These are phyloP conservation scores for Cardiocondyla obscurior DNA, from an alignment of 1,140 invertebrate species.

Conservation along the genomic window DNA sequence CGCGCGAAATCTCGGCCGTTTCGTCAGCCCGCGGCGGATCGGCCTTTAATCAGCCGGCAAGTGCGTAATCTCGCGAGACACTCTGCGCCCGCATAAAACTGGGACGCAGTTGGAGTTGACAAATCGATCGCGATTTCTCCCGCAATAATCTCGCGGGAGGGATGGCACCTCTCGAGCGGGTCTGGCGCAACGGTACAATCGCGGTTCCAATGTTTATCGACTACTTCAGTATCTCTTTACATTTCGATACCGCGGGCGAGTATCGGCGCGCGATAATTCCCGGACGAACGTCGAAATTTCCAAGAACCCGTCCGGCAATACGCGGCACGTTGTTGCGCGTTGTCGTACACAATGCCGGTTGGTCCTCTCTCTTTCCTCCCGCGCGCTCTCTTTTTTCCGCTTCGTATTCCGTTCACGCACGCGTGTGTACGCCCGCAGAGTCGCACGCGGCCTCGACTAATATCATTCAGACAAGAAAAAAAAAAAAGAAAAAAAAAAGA, in stretches of 20 bases:
- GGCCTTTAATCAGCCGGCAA: background rate
- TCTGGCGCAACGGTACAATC: background rate
- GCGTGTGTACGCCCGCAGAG: conserved; percentile 36
- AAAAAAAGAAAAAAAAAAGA: background rate
- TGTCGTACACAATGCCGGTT: background rate
- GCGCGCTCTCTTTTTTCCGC: conserved; percentile 24
- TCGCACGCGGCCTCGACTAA: conserved; percentile 11
- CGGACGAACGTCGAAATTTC: conserved; percentile 23
- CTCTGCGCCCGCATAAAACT: background rate
- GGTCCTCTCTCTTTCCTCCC: conserved; percentile 11
- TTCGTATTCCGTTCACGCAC: conserved; percentile 47
- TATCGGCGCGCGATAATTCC: conserved; percentile 22
- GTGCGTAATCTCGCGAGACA: background rate
- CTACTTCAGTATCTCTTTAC: background rate
- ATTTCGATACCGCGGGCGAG: conserved; percentile 6
- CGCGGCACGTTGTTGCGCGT: background rate
- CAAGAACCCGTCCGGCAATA: conserved; percentile 14
- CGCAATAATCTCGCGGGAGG: background rate
- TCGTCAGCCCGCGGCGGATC: background rate
- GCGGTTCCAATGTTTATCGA: conserved; percentile 9
- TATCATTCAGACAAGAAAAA: background rate
- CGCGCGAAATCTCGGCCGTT: background rate
- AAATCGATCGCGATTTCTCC: background rate
- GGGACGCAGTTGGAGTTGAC: background rate
- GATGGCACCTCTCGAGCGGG: background rate